Conservation (phyloP, 1,140 invertebrate species). For the Battus philenor region DNA sequence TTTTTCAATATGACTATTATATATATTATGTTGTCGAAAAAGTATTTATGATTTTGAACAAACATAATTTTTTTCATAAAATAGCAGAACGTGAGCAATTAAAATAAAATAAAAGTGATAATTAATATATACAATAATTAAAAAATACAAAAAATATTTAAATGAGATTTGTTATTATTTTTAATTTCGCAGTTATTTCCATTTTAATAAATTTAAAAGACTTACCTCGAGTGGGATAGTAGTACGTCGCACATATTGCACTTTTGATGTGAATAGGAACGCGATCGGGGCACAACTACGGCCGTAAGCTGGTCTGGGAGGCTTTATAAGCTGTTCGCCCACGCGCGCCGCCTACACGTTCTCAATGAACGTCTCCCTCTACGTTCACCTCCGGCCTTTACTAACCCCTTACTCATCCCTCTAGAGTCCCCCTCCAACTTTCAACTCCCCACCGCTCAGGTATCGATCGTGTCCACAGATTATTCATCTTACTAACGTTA, state of each 20-base stretch:
- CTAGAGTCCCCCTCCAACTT: conserved; percentile 20
- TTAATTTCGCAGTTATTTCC: no score
- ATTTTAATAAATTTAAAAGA: no score
- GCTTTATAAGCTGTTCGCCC: conserved; percentile 77
- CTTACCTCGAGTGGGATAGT: conserved; percentile 36
- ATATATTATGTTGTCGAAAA: no score
- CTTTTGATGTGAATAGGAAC: conserved; percentile 31
- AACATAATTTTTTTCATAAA: no score
- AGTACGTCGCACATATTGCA: conserved; percentile 54
- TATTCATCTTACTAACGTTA: conserved; percentile 61
- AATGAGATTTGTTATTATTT: no score
- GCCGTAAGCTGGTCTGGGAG: conserved; percentile 41
- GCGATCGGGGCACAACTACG: conserved; percentile 50
- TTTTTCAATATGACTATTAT: no score
- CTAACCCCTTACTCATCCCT: conserved; percentile 18
- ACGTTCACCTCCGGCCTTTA: conserved; percentile 23
- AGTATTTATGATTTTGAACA: no score
- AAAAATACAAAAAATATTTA: no score
- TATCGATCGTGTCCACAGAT: conserved; percentile 69
- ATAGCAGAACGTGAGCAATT: no score
- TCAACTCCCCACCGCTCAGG: conserved; percentile 33
- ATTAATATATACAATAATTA: no score
- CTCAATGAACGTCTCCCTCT: conserved; percentile 76
- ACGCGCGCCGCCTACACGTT: conserved; percentile 77
- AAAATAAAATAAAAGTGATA: no score